Evolutionary conservation across 92 coral and sea anemone genomes (phyloP).

Genomic region (Epizoanthus scotinus): DNA sequence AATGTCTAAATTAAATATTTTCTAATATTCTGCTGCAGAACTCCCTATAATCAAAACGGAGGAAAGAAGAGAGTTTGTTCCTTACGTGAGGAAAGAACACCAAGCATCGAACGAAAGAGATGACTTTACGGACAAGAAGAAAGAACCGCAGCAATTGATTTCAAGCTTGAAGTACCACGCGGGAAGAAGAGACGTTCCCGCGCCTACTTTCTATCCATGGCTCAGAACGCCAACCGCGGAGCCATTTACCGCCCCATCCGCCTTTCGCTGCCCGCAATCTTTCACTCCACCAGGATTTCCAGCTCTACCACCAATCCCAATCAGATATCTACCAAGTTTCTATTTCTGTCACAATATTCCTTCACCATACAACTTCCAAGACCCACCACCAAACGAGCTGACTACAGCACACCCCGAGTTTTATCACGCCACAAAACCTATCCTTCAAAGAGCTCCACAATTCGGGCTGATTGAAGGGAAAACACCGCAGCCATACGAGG

Average conservation of each 20-base stretch:
- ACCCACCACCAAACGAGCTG: slow-evolving; percentile 3
- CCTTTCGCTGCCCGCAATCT: slow-evolving; percentile 25
- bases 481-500: background rate
- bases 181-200: background rate
- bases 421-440: slow-evolving; percentile 1
- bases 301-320: slow-evolving; percentile 3
- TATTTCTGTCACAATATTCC: slow-evolving; percentile 20
- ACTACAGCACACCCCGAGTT: background rate
- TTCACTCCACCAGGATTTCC: background rate
- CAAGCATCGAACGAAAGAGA: background rate
- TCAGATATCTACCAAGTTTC: slow-evolving; percentile 3
- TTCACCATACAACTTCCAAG: background rate
- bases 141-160: background rate
- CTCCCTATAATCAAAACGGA: background rate
- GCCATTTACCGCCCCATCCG: slow-evolving; percentile 19
- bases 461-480: slow-evolving; percentile 27
- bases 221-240: background rate
- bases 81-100: slow-evolving; percentile 31
- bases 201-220: slow-evolving; percentile 11
- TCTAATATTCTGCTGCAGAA: slow-evolving; percentile 21
- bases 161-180: background rate
- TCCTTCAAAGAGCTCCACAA: slow-evolving; percentile 28
- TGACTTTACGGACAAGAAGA: background rate
- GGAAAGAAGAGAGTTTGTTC: slow-evolving; percentile 52
- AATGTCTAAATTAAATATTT: background rate